Conservation (phyloP, 2,888 invertebrate species). For the Aphrophora alni region DNA sequence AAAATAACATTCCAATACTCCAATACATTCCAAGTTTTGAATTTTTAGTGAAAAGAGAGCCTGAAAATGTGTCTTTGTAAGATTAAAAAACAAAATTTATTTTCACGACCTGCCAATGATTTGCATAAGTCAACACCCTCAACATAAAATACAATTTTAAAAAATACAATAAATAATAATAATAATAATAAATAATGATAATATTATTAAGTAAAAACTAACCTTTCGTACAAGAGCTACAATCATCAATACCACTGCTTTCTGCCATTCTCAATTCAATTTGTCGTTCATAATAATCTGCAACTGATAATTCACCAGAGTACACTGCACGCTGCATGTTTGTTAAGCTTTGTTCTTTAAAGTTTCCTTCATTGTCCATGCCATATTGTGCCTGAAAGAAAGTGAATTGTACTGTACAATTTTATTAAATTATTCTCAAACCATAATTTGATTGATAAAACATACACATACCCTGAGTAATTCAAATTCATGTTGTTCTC, state of each 20-base stretch:
- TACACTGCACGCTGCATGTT: slow-evolving; percentile 84
- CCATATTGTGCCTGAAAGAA: slow-evolving; percentile 76
- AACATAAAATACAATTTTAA: no score
- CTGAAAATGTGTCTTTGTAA: no score
- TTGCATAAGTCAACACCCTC: no score
- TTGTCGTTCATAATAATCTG: slow-evolving; percentile 84
- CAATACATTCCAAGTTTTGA: not conserved
- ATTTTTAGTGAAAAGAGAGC: not conserved
- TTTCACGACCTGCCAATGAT: no score
- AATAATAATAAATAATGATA: no score
- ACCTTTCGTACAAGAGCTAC: slow-evolving; percentile 82
- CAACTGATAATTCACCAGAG: slow-evolving; percentile 83
- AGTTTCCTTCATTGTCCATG: slow-evolving; percentile 87
- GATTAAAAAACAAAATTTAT: no score
- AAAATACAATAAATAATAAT: no score
- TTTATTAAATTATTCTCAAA: not conserved
- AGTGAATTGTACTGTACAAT: not conserved
- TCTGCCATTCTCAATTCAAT: slow-evolving; percentile 77
- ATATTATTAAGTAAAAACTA: no score
- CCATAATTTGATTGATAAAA: no score
- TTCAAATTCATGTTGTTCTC: slow-evolving; percentile 83
- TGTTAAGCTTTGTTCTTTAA: slow-evolving; percentile 76
- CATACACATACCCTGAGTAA: slow-evolving; percentile 64
- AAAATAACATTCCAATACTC: not conserved
- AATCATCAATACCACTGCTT: slow-evolving; percentile 80